Conservation (phyloP, 2,113 vertebrate species). For the Struthidea cinerea region DNA sequence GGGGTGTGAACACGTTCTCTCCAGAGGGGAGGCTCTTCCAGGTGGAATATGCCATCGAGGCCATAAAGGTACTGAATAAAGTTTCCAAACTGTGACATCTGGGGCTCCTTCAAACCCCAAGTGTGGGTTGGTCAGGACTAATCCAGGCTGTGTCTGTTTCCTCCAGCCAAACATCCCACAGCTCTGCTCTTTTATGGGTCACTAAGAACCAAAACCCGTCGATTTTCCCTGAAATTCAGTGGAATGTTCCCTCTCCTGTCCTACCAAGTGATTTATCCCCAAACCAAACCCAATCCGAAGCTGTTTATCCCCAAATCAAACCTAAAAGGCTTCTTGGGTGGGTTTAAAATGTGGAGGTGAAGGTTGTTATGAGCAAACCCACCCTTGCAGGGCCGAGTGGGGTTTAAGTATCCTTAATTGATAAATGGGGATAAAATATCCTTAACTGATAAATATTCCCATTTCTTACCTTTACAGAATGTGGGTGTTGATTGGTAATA, state of each 20-base stretch:
- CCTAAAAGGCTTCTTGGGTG: neutral
- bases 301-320: neutral
- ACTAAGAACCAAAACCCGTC: rapidly evolving
- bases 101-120: neutral
- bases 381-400: neutral
- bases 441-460: neutral
- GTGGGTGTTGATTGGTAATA: rapidly evolving
- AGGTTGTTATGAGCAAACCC: neutral
- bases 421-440: neutral
- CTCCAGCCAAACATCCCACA: neutral
- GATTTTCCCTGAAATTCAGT: rapidly evolving
- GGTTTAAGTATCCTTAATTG: neutral
- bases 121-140: neutral
- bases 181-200: neutral
- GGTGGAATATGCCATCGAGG: constrained; percentile 99
- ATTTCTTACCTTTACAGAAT: neutral
- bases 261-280: neutral
- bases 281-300: rapidly evolving
- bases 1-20: constrained; percentile 98
- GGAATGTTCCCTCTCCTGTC: neutral
- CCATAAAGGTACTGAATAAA: constrained; percentile 84
- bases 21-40: constrained; percentile 97
- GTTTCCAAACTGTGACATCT: rapidly evolving
- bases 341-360: neutral
- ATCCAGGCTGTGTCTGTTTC: neutral